These are phyloP conservation scores for Agonopterix subpropinquella DNA, from an alignment of 2,888 invertebrate species.

Conservation along the genomic window DNA sequence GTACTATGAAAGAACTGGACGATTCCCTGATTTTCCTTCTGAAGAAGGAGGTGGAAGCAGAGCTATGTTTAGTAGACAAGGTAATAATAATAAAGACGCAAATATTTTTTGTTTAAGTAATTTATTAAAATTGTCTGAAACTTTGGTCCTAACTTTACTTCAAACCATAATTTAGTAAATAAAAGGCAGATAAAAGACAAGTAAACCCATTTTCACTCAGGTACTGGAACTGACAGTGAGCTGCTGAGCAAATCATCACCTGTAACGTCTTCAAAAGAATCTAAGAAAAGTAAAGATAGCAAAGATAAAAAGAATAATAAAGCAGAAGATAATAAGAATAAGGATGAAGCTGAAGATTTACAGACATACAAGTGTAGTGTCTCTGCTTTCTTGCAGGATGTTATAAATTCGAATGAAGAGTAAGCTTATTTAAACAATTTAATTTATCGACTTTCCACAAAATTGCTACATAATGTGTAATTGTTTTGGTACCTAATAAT, in stretches of 20 bases:
- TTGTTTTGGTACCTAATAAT: too few relatives aligned
- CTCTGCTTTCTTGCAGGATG: conserved; percentile 83
- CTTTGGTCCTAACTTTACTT: too few relatives aligned
- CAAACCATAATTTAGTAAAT: background rate
- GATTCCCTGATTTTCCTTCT: conserved; percentile 93
- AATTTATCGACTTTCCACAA: background rate
- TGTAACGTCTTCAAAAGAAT: conserved; percentile 82
- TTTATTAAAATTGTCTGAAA: too few relatives aligned
- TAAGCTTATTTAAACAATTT: conserved; percentile 39
- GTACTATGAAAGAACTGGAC: conserved; percentile 87
- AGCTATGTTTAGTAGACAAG: conserved; percentile 87
- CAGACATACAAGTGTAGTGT: conserved; percentile 79
- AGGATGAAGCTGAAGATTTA: conserved; percentile 79
- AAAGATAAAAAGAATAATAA: conserved; percentile 78
- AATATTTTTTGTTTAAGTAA: too few relatives aligned
- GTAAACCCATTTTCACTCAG: conserved; percentile 18
- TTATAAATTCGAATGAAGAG: conserved; percentile 84
- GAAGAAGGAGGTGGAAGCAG: conserved; percentile 94
- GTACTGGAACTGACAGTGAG: conserved; percentile 84
- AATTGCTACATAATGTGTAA: background rate
- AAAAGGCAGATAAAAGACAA: background rate
- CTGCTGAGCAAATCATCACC: conserved; percentile 86
- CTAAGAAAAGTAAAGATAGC: conserved; percentile 83
- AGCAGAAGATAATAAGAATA: conserved; percentile 62
- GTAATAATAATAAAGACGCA: conserved; percentile 29